Percentiles rank a stretch among this genome's conserved stretches.
These are phyloP conservation scores for Tuta absoluta DNA, from an alignment of 2,888 invertebrate species.

Conservation along the genomic window DNA sequence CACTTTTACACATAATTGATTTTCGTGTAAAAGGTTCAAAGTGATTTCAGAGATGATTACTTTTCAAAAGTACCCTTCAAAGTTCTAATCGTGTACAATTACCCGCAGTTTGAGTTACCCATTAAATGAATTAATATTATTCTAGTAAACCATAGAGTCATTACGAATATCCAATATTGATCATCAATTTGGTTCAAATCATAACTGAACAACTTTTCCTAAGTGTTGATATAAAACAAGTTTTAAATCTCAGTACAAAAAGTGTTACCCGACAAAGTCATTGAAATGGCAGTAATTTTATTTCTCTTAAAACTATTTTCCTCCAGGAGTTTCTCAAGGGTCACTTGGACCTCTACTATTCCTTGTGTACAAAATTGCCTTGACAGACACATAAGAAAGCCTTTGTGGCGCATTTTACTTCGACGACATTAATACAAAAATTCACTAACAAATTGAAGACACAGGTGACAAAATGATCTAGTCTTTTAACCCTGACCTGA, in stretches of 20 bases:
- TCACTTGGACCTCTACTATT: background rate
- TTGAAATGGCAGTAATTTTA: too few relatives aligned
- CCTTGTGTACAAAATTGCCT: background rate
- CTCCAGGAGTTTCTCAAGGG: background rate
- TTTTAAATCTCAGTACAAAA: too few relatives aligned
- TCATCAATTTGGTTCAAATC: too few relatives aligned
- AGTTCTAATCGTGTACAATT: background rate
- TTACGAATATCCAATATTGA: too few relatives aligned
- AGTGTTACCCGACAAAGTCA: too few relatives aligned
- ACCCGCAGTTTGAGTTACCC: too few relatives aligned
- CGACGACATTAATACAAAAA: background rate
- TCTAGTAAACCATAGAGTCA: too few relatives aligned
- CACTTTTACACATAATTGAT: slow-evolving; percentile 8
- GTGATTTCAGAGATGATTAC: background rate
- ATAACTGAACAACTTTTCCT: too few relatives aligned
- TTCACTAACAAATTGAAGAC: background rate
- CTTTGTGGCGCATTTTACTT: background rate
- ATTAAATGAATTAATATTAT: too few relatives aligned
- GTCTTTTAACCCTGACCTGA: background rate
- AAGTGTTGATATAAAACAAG: too few relatives aligned
- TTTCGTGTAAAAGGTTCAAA: slow-evolving; percentile 3
- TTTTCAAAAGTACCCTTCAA: background rate
- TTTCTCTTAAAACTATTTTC: too few relatives aligned
- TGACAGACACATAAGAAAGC: background rate
- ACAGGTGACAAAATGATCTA: background rate